phyloP scores from a whole-genome alignment of 2,888 invertebrate species.

The Calameuta pallipes region DNA sequence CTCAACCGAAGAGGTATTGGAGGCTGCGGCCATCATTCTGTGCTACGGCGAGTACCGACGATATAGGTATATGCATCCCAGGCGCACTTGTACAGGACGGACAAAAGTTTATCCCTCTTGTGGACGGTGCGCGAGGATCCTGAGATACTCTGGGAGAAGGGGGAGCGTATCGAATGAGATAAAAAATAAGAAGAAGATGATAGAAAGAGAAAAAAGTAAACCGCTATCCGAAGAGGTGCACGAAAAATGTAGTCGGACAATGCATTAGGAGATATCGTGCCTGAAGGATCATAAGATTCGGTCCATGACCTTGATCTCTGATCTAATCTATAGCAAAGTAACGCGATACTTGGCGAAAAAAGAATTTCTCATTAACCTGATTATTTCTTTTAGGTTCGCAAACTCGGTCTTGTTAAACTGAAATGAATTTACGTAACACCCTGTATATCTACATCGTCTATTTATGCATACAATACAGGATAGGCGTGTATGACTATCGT shows the following conservation, averaged over 20 bases:
- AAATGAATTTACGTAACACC: background rate
- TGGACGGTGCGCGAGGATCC: background rate
- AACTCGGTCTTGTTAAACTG: background rate
- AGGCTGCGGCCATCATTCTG: background rate
- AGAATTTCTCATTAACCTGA: background rate
- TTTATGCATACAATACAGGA: background rate
- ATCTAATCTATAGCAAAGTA: background rate
- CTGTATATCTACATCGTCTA: background rate
- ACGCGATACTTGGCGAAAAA: background rate
- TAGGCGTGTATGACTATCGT: background rate
- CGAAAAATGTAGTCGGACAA: background rate
- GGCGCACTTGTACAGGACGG: background rate
- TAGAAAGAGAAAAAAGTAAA: background rate
- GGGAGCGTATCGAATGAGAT: background rate
- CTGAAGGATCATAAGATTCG: background rate
- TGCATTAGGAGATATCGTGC: background rate
- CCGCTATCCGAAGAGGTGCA: background rate
- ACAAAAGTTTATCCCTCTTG: background rate
- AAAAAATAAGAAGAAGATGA: background rate
- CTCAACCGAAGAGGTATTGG: slow-evolving; percentile 6
- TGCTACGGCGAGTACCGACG: background rate
- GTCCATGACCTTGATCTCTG: background rate
- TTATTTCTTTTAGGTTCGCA: background rate
- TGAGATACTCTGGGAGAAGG: background rate
- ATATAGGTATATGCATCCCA: background rate